These are phyloP conservation scores for Eueremaeus valkanovi DNA, from an alignment of 2,888 invertebrate species.

Conservation along the genomic window DNA sequence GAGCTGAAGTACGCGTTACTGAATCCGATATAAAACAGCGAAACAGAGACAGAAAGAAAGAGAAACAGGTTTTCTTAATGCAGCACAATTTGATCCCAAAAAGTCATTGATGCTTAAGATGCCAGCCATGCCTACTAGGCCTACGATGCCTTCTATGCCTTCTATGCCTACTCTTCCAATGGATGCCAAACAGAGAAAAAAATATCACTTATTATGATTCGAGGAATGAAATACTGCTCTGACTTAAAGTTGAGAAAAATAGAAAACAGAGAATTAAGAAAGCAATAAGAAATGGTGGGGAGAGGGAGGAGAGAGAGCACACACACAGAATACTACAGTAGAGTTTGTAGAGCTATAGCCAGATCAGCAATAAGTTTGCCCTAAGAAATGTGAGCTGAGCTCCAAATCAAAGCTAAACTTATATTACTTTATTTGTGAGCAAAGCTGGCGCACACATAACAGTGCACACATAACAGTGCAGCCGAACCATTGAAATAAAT, in stretches of 20 bases:
- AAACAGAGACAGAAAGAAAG: too few relatives aligned
- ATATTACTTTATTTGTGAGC: slow-evolving; percentile 27
- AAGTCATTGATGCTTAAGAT: slow-evolving; percentile 24
- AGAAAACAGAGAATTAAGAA: slow-evolving; percentile 19
- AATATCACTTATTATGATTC: slow-evolving; percentile 26
- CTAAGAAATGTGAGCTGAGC: slow-evolving; percentile 28
- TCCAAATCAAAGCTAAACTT: slow-evolving; percentile 17
- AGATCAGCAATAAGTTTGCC: slow-evolving; percentile 23
- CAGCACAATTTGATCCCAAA: slow-evolving; percentile 36
- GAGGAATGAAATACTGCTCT: slow-evolving; percentile 17
- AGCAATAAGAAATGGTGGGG: slow-evolving; percentile 5
- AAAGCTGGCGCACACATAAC: slow-evolving; percentile 28
- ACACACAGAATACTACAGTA: not conserved
- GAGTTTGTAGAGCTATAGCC: not conserved
- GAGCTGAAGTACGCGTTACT: slow-evolving; percentile 8
- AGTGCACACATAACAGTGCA: not conserved
- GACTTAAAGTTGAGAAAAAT: slow-evolving; percentile 9
- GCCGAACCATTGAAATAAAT: slow-evolving; percentile 35
- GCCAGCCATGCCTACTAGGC: not conserved
- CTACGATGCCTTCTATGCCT: not conserved
- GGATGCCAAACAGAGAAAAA: not conserved
- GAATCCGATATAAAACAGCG: slow-evolving; percentile 14
- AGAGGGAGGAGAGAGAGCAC: slow-evolving; percentile 5
- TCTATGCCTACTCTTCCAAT: not conserved
- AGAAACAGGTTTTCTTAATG: slow-evolving; percentile 35